Evolutionary conservation across 2,888 invertebrate species (phyloP).

Genomic region (Stramonita haemastoma): DNA sequence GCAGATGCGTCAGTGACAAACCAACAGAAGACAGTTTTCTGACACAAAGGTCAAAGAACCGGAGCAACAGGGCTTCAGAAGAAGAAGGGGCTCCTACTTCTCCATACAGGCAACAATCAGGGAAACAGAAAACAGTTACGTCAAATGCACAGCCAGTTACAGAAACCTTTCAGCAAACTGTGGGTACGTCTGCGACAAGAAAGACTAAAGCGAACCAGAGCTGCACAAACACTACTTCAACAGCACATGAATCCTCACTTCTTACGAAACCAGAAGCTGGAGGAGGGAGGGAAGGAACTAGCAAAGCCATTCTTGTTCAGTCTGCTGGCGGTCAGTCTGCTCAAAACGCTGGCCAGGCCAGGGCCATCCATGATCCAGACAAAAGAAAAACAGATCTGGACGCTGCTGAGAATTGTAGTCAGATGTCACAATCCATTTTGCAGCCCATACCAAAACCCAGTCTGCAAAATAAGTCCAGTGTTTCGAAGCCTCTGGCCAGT

Average conservation of each 20-base stretch:
- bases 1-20: background rate
- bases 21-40: background rate
- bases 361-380: background rate
- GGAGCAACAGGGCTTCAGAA: background rate
- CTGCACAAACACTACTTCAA: background rate
- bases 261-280: no score
- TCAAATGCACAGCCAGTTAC: background rate
- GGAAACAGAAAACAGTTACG: background rate
- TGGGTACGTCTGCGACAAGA: background rate
- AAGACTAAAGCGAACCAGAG: background rate
- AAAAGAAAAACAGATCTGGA: background rate
- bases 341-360: background rate
- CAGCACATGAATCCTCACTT: background rate
- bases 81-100: no score
- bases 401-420: background rate
- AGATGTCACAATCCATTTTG: conserved; percentile 19
- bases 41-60: background rate
- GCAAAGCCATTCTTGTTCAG: no score
- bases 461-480: background rate
- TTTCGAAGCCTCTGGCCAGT: background rate
- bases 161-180: background rate
- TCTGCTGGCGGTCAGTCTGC: background rate
- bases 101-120: background rate
- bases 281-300: no score
- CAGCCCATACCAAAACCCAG: background rate